Conservation (phyloP, 2,888 invertebrate genomes). For the Melieria omissa region DNA sequence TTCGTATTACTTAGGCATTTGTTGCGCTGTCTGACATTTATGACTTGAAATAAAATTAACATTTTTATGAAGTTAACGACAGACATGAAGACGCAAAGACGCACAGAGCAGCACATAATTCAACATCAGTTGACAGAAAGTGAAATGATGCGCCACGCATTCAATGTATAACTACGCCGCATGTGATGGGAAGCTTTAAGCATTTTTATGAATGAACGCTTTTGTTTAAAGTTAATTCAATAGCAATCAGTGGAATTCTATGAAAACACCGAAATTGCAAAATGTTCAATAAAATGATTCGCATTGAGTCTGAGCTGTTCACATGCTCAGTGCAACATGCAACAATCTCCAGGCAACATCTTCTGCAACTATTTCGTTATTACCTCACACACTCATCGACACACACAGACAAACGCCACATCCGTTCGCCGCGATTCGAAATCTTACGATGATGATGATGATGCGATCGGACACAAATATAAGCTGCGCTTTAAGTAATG, state of each 20-base stretch:
- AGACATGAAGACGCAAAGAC: not conserved
- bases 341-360: not conserved
- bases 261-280: too few species aligned
- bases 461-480: slow-evolving; percentile 53
- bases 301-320: too few species aligned
- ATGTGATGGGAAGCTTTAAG: too few species aligned
- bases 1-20: not conserved
- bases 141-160: too few species aligned
- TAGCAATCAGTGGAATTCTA: too few species aligned
- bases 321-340: not conserved
- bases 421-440: slow-evolving; percentile 39
- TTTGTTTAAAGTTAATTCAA: too few species aligned
- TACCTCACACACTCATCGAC: not conserved
- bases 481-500: slow-evolving; percentile 57
- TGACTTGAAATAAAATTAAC: slow-evolving; percentile 18
- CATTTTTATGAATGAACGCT: too few species aligned
- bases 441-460: slow-evolving; percentile 24
- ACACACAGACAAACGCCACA: not conserved
- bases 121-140: too few species aligned
- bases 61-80: slow-evolving; percentile 23
- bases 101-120: too few species aligned
- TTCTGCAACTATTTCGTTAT: not conserved
- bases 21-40: slow-evolving; percentile 19
- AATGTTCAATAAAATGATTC: too few species aligned
- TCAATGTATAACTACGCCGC: too few species aligned